A percentile compares a stretch with the other conserved stretches of the same genome.
Conservation (phyloP, 2,888 invertebrate species). For the Euclidia mi region DNA sequence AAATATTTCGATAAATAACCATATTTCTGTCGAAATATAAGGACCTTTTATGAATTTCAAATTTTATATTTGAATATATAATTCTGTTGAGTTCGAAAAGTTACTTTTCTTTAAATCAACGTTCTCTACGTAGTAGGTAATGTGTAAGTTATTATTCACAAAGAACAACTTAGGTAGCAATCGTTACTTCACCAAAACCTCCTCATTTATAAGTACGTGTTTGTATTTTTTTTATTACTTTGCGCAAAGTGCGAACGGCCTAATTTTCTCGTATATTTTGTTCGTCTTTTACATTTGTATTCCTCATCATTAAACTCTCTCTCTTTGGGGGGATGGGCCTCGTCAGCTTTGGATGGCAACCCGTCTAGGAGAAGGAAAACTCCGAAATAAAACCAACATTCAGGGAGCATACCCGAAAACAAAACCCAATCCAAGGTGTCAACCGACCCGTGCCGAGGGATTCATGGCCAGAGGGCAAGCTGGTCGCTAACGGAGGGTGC, state of each 20-base stretch:
- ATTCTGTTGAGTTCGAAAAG: slow-evolving; percentile 69
- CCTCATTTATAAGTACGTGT: slow-evolving; percentile 45
- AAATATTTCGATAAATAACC: slow-evolving; percentile 63
- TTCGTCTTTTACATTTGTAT: not conserved
- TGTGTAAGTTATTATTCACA: slow-evolving; percentile 59
- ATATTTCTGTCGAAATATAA: slow-evolving; percentile 61
- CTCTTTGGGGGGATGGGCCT: too few species aligned
- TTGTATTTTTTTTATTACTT: slow-evolving; percentile 35
- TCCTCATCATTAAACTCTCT: too few species aligned
- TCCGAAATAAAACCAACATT: too few species aligned
- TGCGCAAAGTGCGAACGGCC: slow-evolving; percentile 2
- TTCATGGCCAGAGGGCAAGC: too few species aligned
- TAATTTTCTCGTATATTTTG: not conserved
- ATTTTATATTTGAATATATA: slow-evolving; percentile 73
- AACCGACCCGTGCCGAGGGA: too few species aligned
- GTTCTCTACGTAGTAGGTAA: slow-evolving; percentile 53
- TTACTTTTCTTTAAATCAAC: slow-evolving; percentile 67
- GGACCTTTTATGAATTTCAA: slow-evolving; percentile 72
- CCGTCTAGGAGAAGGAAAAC: too few species aligned
- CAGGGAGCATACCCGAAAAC: too few species aligned
- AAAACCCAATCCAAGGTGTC: too few species aligned
- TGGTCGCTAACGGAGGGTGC: too few species aligned
- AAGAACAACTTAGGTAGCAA: slow-evolving; percentile 47
- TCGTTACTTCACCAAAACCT: slow-evolving; percentile 41
- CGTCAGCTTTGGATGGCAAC: too few species aligned